These are phyloP conservation scores for Zoanthus sociatus DNA, from an alignment of 92 coral and sea anemone species.

Conservation along the genomic window DNA sequence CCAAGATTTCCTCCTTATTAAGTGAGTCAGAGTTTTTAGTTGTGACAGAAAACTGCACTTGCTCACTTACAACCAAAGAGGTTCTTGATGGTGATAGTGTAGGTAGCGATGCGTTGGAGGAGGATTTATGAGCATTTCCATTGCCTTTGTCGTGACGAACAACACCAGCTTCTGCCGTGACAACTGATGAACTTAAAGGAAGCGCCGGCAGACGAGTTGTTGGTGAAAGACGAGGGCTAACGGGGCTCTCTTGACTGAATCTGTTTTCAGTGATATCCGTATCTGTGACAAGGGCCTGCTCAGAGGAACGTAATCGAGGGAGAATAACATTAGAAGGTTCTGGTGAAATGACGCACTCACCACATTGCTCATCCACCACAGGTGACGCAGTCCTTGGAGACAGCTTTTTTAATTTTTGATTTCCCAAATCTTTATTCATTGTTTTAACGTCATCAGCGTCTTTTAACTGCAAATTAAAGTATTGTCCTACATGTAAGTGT, in stretches of 20 bases:
- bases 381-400: neutral
- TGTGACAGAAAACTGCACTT: neutral
- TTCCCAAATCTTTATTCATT: neutral
- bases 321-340: conserved; percentile 85
- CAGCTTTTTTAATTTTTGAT: neutral
- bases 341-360: conserved; percentile 78
- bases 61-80: conserved; percentile 24
- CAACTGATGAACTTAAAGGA: conserved; percentile 58
- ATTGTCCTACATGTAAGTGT: neutral
- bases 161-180: conserved; percentile 28
- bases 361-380: conserved; percentile 16
- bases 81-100: conserved; percentile 25
- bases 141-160: neutral
- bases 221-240: conserved; percentile 37
- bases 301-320: conserved; percentile 82
- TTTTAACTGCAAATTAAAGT: neutral
- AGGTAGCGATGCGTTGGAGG: conserved; percentile 25
- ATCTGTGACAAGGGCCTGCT: conserved; percentile 61
- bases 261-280: conserved; percentile 31
- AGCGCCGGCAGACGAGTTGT: conserved; percentile 61
- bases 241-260: neutral
- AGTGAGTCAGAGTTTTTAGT: neutral
- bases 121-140: neutral
- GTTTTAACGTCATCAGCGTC: conserved; percentile 8
- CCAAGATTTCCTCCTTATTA: neutral